Percentiles rank a stretch among this genome's conserved stretches.
These are phyloP conservation scores for Altica lythri DNA, from an alignment of 2,888 invertebrate species.

Conservation along the genomic window DNA sequence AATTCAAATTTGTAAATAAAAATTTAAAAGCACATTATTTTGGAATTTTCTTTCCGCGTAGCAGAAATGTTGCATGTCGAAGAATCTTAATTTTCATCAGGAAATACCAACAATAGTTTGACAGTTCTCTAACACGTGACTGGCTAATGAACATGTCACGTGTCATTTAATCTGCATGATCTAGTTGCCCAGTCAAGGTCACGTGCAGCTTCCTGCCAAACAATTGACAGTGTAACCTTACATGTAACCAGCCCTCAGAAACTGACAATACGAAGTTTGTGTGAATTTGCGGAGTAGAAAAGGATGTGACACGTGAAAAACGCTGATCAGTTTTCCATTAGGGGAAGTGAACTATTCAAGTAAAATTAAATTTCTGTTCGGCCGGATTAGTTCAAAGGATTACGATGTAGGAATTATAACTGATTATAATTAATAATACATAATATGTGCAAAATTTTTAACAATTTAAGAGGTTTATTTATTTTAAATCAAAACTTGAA, in stretches of 20 bases:
- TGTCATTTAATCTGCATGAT: slow-evolving; percentile 49
- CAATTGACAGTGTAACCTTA: slow-evolving; percentile 50
- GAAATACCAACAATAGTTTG: slow-evolving; percentile 30
- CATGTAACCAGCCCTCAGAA: slow-evolving; percentile 31
- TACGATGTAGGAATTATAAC: too few relatives aligned
- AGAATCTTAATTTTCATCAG: slow-evolving; percentile 14
- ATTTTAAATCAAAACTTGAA: too few relatives aligned
- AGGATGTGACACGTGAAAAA: slow-evolving; percentile 26
- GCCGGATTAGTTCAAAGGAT: too few relatives aligned
- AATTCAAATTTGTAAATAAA: too few relatives aligned
- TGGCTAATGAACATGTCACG: slow-evolving; percentile 50
- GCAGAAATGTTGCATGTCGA: too few relatives aligned
- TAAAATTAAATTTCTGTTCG: slow-evolving; percentile 7
- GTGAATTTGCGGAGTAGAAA: slow-evolving; percentile 33
- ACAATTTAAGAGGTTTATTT: too few relatives aligned
- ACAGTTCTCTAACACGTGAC: slow-evolving; percentile 44
- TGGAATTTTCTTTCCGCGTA: too few relatives aligned
- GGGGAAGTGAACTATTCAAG: slow-evolving; percentile 18
- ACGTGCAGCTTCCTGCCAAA: slow-evolving; percentile 48
- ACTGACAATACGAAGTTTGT: slow-evolving; percentile 23
- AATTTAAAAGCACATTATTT: too few relatives aligned
- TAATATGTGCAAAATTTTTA: too few relatives aligned
- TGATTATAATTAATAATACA: too few relatives aligned
- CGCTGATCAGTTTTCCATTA: slow-evolving; percentile 34
- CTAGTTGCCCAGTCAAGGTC: slow-evolving; percentile 46